Percentiles rank a stretch among this genome's conserved stretches.
These are phyloP conservation scores for Cyanoderma ruficeps DNA, from an alignment of 2,113 vertebrate genomes.

Conservation along the genomic window DNA sequence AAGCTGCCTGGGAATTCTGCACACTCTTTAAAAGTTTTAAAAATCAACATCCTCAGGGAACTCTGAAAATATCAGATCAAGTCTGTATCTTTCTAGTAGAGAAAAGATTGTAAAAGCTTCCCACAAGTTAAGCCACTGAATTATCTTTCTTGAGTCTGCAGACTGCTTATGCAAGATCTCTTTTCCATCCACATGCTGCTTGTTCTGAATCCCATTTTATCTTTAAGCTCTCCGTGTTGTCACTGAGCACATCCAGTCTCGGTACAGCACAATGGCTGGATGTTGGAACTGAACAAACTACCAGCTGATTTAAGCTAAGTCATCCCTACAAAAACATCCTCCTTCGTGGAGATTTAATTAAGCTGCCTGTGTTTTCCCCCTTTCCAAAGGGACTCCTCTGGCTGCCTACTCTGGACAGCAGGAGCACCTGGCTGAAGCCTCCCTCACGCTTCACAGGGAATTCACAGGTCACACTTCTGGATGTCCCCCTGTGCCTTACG, in stretches of 20 bases:
- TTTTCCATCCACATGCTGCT: not conserved
- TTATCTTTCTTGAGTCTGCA: not conserved
- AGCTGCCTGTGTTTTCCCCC: not conserved
- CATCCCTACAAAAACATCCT: not conserved
- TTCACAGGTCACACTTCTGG: not conserved
- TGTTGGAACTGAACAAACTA: not conserved
- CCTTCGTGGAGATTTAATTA: not conserved
- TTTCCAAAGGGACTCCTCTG: not conserved
- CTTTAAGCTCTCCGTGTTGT: not conserved
- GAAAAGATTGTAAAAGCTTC: not conserved
- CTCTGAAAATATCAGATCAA: not conserved
- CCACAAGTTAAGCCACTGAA: not conserved
- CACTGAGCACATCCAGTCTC: not conserved
- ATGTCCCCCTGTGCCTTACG: not conserved
- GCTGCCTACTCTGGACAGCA: not conserved
- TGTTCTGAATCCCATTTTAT: not conserved
- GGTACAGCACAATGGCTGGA: not conserved
- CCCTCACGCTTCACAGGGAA: not conserved
- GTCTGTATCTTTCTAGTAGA: not conserved
- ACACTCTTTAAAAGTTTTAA: not conserved
- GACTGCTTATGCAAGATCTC: not conserved
- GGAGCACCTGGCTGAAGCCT: not conserved
- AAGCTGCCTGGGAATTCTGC: not conserved
- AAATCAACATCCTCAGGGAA: not conserved
- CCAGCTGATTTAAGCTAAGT: not conserved